Conservation (phyloP, 2,113 vertebrate species). For the Trichechus manatus region DNA sequence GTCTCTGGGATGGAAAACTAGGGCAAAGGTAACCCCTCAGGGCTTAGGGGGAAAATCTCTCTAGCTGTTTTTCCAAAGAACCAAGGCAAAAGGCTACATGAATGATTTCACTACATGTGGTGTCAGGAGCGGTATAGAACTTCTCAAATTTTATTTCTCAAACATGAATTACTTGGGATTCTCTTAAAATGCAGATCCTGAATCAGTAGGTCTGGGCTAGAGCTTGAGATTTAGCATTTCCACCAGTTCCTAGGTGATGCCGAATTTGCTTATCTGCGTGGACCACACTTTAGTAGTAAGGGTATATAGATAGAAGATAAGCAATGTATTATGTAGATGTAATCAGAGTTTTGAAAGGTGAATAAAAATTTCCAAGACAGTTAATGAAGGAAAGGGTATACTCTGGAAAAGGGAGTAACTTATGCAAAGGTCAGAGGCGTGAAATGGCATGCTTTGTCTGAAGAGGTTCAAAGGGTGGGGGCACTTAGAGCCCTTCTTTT, state of each 20-base stretch:
- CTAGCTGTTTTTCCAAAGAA: no score
- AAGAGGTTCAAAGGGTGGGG: neutral
- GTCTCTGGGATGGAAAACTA: no score
- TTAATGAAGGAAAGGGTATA: neutral
- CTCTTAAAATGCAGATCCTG: neutral
- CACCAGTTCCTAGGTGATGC: neutral
- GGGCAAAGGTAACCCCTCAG: no score
- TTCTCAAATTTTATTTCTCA: neutral
- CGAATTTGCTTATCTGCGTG: neutral
- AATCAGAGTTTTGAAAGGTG: conserved; percentile 12
- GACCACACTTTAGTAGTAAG: neutral
- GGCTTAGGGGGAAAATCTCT: no score
- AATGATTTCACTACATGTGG: no score
- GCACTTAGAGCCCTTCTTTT: no score
- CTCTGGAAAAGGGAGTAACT: neutral
- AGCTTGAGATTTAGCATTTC: neutral
- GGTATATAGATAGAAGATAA: conserved; percentile 5
- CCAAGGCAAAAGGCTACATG: no score
- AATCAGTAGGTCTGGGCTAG: neutral
- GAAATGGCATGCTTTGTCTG: neutral
- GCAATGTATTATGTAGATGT: conserved; percentile 10
- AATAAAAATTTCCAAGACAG: neutral
- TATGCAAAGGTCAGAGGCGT: neutral
- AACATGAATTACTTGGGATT: neutral
- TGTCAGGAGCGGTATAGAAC: neutral